Evolutionary conservation across 2,113 vertebrate species (phyloP), one percentile per base, ranked within the genome.

Genomic region (Tor tambroides): DNA sequence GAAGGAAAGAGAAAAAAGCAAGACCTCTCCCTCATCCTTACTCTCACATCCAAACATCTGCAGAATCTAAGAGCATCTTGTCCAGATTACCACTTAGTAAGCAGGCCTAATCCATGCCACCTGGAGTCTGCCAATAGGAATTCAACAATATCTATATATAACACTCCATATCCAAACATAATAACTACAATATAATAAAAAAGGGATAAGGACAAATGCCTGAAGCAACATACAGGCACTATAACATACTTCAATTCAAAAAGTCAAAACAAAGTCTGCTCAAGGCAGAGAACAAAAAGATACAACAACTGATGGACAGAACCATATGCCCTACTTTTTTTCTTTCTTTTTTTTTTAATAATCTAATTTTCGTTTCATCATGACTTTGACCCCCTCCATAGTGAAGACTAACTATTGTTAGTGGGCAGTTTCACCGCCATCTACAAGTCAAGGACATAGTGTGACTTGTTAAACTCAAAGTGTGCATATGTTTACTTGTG

Each of bases 41-140:
- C 14, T 9, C 15, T 81, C 2, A 28, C 72, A 76, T 76, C 11
- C 14, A 78, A 77, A 85, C 54, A 77, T 23, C 32, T 65, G 51
- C 14, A 80, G 59, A 80, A 77, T 78, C 38, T 51, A 10, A 28
- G 23, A 41, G 28, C 30, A 80, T 71, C 65, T 74, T 46, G 77
- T 81, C 49, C 65, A 81, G 41, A 86, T 86, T 46, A 86, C 9
- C 28, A 78, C 85, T 28, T 32, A 26, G 76, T 79, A 54, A 43
- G 7, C 38, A 80, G 38, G 65, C 12, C 65, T 86, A 81, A 74
- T 81, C 65, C 65, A 49, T 72, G 51, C 78, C 85, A 86, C 85
- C 65, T 86, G 85, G 78, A 80, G n/a, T 43, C 85, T 80, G 65
- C 12, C 63, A 12, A 30, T 15, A 80, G 43, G 43, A 59, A 21